Base-by-base conservation (phyloP, 2,113 vertebrate genomes). In the Sciurus niger region DNA sequence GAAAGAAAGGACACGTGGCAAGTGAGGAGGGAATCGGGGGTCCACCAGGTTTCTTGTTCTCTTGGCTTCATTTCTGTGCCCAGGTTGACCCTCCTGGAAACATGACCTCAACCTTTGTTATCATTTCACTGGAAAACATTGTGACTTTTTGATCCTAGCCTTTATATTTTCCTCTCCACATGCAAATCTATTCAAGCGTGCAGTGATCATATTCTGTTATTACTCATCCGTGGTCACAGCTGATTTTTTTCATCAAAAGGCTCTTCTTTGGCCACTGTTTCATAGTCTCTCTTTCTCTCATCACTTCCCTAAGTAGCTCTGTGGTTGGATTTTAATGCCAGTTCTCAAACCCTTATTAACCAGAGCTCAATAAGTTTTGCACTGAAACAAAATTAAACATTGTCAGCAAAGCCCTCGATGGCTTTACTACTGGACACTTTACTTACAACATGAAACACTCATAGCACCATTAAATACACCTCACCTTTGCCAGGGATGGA, bases 401-500 rank as follows among this genome's bases (percentile, higher is more conserved):
- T 48, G 88, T 8, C 3, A 77, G 46, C 3, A n/a, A 85, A 93
- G 83, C 11, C 51, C 40, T 24, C 1, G 7, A 40, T 25, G 94
- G 72, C 67, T 92, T 78, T 14, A 34, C 16, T 30, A 40, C 8
- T 43, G 24, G 77, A n/a, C 14, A 60, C 53, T 78, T 79, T 10
- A 67, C 53, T 63, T 77, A 37, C 34, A 40, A 17, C 1, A 74
- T 24, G 70, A 93, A 73, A 65, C 63, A 37, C 20, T 51, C 1
- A 0, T 7, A 68, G n/a, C n/a, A 65, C 28, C n/a, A 20, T 37
- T 32, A 76, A 48, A n/a, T 20, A 76, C 40, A n/a, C n/a, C 96
- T 99, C 97, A 98, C 99, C 98, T 97, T 97, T 97, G 94, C 97
- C 96, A 17, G 95, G 98, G 91, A 99, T 98, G 37, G 99, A 99